phyloP scores from a whole-genome alignment of 2,888 invertebrate species.

The Biston betularia region DNA sequence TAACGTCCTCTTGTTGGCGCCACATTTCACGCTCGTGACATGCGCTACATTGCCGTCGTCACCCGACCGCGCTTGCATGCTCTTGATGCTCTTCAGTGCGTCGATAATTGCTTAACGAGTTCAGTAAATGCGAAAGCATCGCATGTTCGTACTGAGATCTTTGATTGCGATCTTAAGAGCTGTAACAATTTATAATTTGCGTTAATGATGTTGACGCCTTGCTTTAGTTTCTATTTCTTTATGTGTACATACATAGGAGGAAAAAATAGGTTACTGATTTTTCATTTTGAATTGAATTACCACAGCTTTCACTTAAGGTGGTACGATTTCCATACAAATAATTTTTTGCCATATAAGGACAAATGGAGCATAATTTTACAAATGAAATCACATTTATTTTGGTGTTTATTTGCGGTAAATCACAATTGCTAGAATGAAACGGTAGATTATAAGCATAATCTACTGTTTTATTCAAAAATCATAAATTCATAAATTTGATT shows the following conservation, averaged over 20 bases:
- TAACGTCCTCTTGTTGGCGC: slow-evolving; percentile 62
- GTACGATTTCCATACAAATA: no score
- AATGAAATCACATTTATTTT: no score
- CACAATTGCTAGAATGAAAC: no score
- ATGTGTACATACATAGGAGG: slow-evolving; percentile 14
- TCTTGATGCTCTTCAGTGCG: slow-evolving; percentile 55
- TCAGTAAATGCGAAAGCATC: slow-evolving; percentile 51
- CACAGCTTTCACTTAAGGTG: slow-evolving; percentile 9
- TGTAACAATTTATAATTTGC: slow-evolving; percentile 44
- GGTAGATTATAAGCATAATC: no score
- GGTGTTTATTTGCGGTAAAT: no score
- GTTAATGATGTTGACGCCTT: slow-evolving; percentile 40
- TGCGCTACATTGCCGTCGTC: slow-evolving; percentile 51
- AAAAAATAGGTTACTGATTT: slow-evolving; percentile 7
- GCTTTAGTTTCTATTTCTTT: slow-evolving; percentile 23
- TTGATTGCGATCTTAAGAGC: slow-evolving; percentile 44
- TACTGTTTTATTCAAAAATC: no score
- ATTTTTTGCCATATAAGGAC: no score
- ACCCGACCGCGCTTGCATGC: slow-evolving; percentile 53
- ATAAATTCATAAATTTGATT: no score
- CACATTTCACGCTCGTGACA: slow-evolving; percentile 70
- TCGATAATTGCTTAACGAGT: slow-evolving; percentile 57
- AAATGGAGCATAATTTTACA: no score
- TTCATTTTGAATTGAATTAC: not conserved
- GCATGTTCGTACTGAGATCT: slow-evolving; percentile 44